These are phyloP conservation scores for Solenopsis invicta DNA, from an alignment of 1,140 invertebrate genomes.

Conservation along the genomic window DNA sequence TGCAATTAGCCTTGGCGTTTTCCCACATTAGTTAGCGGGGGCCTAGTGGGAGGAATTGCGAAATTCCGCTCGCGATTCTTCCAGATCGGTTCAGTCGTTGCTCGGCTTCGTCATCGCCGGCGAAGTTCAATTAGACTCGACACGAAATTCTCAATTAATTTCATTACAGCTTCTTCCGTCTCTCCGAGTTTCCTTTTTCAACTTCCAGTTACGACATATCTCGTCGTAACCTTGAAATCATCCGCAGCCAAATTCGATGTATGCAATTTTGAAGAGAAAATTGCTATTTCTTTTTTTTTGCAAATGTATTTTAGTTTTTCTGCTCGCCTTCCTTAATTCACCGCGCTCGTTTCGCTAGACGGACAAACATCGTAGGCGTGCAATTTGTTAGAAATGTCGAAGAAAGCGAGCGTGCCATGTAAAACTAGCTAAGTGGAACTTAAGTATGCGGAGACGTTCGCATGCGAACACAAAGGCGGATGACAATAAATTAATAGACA, in stretches of 20 bases:
- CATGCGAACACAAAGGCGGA: slow-evolving; percentile 14
- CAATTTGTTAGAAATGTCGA: slow-evolving; percentile 42
- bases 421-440: slow-evolving; percentile 40
- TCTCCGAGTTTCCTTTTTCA: slow-evolving; percentile 38
- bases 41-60: slow-evolving; percentile 67
- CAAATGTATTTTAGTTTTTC: neutral
- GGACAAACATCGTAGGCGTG: slow-evolving; percentile 29
- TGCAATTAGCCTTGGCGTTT: slow-evolving; percentile 75
- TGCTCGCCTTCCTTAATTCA: neutral
- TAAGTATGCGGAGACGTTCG: neutral
- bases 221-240: slow-evolving; percentile 39
- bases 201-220: slow-evolving; percentile 25
- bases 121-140: slow-evolving; percentile 57
- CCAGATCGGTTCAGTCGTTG: slow-evolving; percentile 14
- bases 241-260: neutral
- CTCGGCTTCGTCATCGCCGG: slow-evolving; percentile 43
- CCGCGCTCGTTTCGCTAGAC: neutral
- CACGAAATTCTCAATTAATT: slow-evolving; percentile 65
- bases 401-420: slow-evolving; percentile 8
- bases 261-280: neutral
- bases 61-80: slow-evolving; percentile 69
- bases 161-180: slow-evolving; percentile 45
- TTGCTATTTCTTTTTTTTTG: neutral
- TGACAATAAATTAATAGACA: slow-evolving; percentile 4
- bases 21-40: slow-evolving; percentile 74